Percentiles rank a stretch among this genome's conserved stretches.
These are phyloP conservation scores for Stenchaetothrips biformis DNA, from an alignment of 2,888 invertebrate species.

Conservation along the genomic window DNA sequence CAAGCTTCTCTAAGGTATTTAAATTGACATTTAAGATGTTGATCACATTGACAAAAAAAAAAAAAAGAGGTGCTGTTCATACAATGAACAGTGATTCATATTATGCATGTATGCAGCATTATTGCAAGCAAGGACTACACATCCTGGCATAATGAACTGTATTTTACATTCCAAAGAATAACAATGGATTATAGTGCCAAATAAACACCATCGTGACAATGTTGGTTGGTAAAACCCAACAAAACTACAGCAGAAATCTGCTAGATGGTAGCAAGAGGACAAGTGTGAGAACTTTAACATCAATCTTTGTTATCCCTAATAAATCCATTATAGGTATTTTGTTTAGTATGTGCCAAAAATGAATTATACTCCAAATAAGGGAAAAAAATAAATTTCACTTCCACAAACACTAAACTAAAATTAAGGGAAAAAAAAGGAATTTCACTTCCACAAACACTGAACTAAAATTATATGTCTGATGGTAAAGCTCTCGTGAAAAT, in stretches of 20 bases:
- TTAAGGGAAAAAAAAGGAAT: no score
- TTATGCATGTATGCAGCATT: no score
- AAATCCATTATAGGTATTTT: no score
- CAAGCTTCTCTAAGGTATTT: no score
- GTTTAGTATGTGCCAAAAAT: no score
- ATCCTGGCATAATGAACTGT: background rate
- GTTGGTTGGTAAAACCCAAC: constrained; percentile 24
- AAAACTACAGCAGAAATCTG: constrained; percentile 24
- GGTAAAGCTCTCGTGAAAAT: background rate
- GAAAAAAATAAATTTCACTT: background rate
- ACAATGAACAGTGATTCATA: background rate
- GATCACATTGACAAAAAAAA: no score
- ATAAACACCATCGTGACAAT: constrained; percentile 25
- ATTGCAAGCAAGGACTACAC: no score
- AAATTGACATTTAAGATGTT: background rate
- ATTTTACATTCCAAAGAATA: background rate
- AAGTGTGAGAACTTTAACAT: background rate
- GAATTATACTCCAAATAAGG: background rate
- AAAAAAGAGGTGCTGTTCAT: background rate
- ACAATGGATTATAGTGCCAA: constrained; percentile 25
- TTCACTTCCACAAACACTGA: no score
- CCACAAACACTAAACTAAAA: background rate
- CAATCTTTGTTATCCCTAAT: background rate
- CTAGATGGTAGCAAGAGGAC: constrained; percentile 24
- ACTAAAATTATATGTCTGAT: no score